Evolutionary conservation across 1,140 invertebrate genomes (phyloP).

Genomic region (Popillia japonica): DNA sequence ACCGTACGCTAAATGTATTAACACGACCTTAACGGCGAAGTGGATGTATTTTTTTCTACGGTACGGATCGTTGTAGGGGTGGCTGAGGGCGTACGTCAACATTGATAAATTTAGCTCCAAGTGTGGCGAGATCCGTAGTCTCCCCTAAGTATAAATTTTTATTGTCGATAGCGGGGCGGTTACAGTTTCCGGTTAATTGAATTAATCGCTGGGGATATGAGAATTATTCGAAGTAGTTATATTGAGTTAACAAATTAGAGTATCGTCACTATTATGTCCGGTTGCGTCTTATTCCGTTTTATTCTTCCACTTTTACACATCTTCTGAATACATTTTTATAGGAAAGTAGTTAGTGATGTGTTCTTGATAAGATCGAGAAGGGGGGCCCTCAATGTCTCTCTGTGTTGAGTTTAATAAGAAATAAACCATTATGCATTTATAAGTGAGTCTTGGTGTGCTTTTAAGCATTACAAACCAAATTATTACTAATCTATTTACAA

Average conservation of each 20-base stretch:
- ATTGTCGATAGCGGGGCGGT: conserved; percentile 8
- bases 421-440: too few relatives aligned
- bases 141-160: conserved; percentile 31
- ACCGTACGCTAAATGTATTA: conserved; percentile 27
- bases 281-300: neutral
- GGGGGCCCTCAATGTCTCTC: too few relatives aligned
- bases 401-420: too few relatives aligned
- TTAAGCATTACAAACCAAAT: too few relatives aligned
- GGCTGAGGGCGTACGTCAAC: neutral
- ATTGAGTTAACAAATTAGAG: neutral
- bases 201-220: conserved; percentile 8
- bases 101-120: conserved; percentile 32
- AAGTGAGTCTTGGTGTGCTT: too few relatives aligned
- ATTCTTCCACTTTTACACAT: too few relatives aligned
- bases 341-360: too few relatives aligned
- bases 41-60: conserved; percentile 2
- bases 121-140: neutral
- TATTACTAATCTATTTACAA: too few relatives aligned
- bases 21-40: conserved; percentile 19
- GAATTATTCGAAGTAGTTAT: neutral
- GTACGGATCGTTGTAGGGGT: neutral
- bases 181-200: conserved; percentile 28
- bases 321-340: too few relatives aligned
- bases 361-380: too few relatives aligned
- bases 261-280: neutral